phyloP scores from a whole-genome alignment of 2,888 invertebrate genomes.

The Hirtodrosophila alboralis region DNA sequence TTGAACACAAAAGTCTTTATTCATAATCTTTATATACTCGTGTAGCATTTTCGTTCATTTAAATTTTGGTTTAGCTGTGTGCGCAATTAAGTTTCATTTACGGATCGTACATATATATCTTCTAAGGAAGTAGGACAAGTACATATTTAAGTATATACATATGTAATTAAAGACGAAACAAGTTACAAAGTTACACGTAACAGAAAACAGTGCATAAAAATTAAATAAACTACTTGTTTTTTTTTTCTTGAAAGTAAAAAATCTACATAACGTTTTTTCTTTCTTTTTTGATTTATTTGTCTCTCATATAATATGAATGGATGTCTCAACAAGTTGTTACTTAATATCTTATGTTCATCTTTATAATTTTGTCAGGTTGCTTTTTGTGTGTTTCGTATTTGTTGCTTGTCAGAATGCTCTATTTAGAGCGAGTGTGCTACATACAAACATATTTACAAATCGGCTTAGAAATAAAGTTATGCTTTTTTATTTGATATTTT shows the following conservation, averaged over 20 bases:
- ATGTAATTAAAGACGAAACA: constrained; percentile 62
- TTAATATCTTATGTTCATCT: constrained; percentile 62
- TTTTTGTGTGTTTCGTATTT: constrained; percentile 62
- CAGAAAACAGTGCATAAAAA: constrained; percentile 78
- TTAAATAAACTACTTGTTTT: constrained; percentile 61
- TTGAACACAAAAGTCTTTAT: constrained; percentile 69
- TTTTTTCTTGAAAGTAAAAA: constrained; percentile 52
- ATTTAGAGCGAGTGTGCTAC: constrained; percentile 43
- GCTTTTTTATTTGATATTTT: constrained; percentile 2
- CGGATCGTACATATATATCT: constrained; percentile 23
- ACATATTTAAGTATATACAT: constrained; percentile 25
- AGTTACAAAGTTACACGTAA: constrained; percentile 71
- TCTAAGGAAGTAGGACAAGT: too few species aligned
- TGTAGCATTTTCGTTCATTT: constrained; percentile 13
- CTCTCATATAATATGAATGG: constrained; percentile 55
- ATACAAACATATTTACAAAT: constrained; percentile 54
- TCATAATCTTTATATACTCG: constrained; percentile 18
- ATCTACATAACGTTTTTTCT: constrained; percentile 71
- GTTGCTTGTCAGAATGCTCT: constrained; percentile 52
- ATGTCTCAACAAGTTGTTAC: constrained; percentile 69
- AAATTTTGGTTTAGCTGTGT: constrained; percentile 32
- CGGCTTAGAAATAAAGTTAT: constrained; percentile 35
- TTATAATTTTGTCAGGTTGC: constrained; percentile 71
- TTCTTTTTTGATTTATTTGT: constrained; percentile 27
- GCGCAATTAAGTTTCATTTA: constrained; percentile 28